These are phyloP conservation scores for Dendroctonus ponderosae DNA, from an alignment of 1,140 invertebrate genomes.

Conservation along the genomic window DNA sequence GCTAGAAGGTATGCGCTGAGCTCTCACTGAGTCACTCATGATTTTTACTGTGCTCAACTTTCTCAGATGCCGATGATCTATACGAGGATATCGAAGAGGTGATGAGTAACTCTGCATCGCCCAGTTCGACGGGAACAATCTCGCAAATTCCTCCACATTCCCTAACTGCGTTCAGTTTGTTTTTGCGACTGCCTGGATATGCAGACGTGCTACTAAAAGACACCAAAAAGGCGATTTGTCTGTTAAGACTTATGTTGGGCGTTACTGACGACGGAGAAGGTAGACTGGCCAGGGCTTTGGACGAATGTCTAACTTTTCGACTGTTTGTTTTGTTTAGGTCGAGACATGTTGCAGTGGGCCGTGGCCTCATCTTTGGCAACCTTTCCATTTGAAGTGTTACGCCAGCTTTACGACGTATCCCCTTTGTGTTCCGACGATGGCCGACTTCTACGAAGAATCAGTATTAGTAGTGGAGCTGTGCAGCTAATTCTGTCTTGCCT, in stretches of 20 bases:
- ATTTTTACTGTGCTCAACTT: background rate
- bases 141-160: slow-evolving; percentile 81
- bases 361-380: slow-evolving; percentile 78
- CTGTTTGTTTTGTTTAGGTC: slow-evolving; percentile 46
- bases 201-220: slow-evolving; percentile 83
- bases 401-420: slow-evolving; percentile 74
- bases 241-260: slow-evolving; percentile 80
- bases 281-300: slow-evolving; percentile 1
- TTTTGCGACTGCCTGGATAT: slow-evolving; percentile 84
- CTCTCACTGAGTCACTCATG: background rate
- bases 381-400: slow-evolving; percentile 82
- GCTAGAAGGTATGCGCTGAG: slow-evolving; percentile 48
- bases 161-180: slow-evolving; percentile 83
- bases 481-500: slow-evolving; percentile 82
- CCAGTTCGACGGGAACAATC: slow-evolving; percentile 45
- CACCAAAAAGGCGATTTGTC: slow-evolving; percentile 78
- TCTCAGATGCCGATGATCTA: slow-evolving; percentile 60
- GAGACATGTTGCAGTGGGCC: slow-evolving; percentile 73
- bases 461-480: slow-evolving; percentile 79
- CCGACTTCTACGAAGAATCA: slow-evolving; percentile 70
- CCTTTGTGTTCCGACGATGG: slow-evolving; percentile 81
- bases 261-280: slow-evolving; percentile 90
- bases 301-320: background rate
- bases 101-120: slow-evolving; percentile 45
- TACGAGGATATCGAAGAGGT: slow-evolving; percentile 66